Conservation (phyloP, 2,113 vertebrate species). For the Nannobrachium achirus region DNA sequence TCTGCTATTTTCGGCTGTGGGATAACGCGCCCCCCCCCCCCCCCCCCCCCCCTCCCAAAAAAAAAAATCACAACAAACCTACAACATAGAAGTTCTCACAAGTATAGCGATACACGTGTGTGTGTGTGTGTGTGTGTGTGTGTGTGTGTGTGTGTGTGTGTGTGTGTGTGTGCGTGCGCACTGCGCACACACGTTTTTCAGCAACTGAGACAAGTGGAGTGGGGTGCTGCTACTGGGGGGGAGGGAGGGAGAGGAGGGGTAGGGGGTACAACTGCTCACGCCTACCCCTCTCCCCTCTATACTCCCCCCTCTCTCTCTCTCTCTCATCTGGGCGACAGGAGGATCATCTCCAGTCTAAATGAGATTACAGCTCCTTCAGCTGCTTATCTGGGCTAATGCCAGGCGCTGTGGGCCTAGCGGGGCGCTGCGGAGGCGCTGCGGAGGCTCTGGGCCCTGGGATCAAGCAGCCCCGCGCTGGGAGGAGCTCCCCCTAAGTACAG, state of each 20-base stretch:
- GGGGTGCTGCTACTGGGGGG: constrained; percentile 17
- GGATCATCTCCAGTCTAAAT: constrained; percentile 99
- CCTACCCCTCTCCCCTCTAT: constrained; percentile 24
- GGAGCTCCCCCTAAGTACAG: constrained; percentile 70
- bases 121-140: constrained; percentile 10
- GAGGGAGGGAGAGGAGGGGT: constrained; percentile 4
- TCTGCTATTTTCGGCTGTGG: too few species aligned
- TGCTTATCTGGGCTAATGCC: constrained; percentile 99
- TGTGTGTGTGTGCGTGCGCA: not conserved
- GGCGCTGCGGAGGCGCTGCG: constrained; percentile 51
- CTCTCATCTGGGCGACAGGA: constrained; percentile 85
- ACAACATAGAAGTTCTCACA: too few species aligned
- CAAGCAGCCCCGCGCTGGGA: constrained; percentile 46
- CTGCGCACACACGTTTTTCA: too few species aligned
- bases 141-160: constrained; percentile 18
- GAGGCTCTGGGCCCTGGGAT: constrained; percentile 8
- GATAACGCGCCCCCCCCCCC: too few species aligned
- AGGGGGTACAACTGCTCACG: not conserved
- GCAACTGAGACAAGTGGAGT: too few species aligned
- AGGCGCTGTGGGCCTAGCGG: constrained; percentile 87
- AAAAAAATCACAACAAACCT: too few species aligned
- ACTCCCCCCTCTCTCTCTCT: too few species aligned
- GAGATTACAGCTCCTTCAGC: constrained; percentile 99
- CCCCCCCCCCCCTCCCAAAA: too few species aligned
- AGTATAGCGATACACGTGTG: not conserved